phyloP scores from a whole-genome alignment of 2,888 invertebrate genomes.

The Lycocerus yunnanus region DNA sequence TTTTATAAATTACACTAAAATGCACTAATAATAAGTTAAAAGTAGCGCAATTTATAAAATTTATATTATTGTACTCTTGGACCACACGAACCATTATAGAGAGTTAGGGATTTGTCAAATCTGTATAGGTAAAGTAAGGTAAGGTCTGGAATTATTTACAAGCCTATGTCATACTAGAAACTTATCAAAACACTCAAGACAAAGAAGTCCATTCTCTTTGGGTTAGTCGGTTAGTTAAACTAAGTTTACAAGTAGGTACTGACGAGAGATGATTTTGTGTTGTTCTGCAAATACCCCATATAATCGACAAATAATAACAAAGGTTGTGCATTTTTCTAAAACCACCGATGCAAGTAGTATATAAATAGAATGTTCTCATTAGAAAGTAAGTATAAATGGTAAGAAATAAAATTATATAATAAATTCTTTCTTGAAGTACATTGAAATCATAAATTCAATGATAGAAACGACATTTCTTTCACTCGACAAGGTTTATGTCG shows the following conservation, averaged over 20 bases:
- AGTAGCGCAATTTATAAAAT: no score
- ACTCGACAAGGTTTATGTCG: background rate
- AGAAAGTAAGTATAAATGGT: background rate
- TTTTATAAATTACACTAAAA: no score
- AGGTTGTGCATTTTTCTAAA: background rate
- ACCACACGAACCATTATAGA: no score
- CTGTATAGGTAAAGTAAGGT: no score
- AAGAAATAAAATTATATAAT: background rate
- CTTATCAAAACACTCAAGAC: background rate
- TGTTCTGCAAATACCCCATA: background rate
- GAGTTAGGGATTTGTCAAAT: no score
- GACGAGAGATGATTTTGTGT: no score
- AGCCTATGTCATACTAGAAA: no score
- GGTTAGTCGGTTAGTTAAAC: background rate
- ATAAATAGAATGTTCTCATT: background rate
- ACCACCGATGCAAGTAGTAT: background rate
- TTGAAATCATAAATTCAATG: background rate
- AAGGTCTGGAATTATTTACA: no score
- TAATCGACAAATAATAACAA: background rate
- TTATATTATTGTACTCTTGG: no score
- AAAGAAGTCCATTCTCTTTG: background rate
- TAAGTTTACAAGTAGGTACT: no score
- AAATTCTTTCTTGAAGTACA: background rate
- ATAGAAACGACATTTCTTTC: background rate
- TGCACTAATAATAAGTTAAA: no score